phyloP scores from a whole-genome alignment of 2,113 vertebrate genomes.

The Triplophysa tibetana region DNA sequence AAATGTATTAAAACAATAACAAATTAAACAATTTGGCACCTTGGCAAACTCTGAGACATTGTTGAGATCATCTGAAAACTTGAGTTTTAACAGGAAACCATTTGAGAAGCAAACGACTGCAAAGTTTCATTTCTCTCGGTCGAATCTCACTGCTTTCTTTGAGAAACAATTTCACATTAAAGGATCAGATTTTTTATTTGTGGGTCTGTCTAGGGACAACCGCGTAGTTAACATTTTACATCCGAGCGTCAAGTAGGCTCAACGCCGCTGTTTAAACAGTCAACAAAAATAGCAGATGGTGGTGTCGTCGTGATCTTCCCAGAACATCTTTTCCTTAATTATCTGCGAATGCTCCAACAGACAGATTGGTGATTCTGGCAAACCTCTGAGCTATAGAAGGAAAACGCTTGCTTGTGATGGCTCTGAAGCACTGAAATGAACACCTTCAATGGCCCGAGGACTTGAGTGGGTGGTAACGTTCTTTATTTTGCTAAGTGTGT shows the following conservation, averaged over 20 bases:
- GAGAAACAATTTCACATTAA: too few species aligned
- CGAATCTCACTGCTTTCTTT: too few species aligned
- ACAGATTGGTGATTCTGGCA: constrained; percentile 18
- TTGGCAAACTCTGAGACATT: too few species aligned
- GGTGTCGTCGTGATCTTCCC: neutral
- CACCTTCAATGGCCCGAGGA: constrained; percentile 8
- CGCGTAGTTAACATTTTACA: constrained; percentile 19
- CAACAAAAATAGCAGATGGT: constrained; percentile 9
- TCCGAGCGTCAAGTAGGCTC: neutral
- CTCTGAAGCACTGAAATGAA: constrained; percentile 2
- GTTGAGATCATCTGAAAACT: too few species aligned
- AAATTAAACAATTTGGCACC: too few species aligned
- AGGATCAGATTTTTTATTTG: too few species aligned
- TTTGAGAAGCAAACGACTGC: too few species aligned
- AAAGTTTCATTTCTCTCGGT: too few species aligned
- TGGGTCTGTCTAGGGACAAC: neutral
- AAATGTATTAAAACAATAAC: too few species aligned
- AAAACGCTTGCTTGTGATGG: neutral
- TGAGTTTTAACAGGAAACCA: too few species aligned
- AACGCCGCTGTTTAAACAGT: constrained; percentile 17
- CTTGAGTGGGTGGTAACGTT: constrained; percentile 26
- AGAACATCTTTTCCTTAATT: constrained; percentile 16
- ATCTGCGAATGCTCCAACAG: constrained; percentile 8
- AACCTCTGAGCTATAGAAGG: constrained; percentile 6
- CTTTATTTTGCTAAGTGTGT: constrained; percentile 30